Percentiles rank a stretch among this genome's conserved stretches.
phyloP scores from a whole-genome alignment of 2,797 vertebrate species.

The Siniperca undulata region DNA sequence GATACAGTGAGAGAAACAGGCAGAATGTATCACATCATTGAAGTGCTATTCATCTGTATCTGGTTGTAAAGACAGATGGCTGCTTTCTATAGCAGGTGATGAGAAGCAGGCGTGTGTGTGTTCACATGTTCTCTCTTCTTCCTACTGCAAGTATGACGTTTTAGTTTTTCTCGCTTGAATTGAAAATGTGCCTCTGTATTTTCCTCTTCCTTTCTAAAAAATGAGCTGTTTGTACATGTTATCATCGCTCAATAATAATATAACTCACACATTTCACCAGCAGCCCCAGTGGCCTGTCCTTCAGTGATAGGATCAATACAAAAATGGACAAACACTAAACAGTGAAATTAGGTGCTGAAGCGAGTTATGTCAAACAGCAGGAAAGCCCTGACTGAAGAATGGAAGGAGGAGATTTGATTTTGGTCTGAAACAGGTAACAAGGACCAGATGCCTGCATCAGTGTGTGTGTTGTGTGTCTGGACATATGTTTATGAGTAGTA shows the following conservation, averaged over 20 bases:
- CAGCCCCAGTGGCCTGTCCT: constrained; percentile 7
- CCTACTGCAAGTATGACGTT: neutral
- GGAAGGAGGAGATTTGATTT: constrained; percentile 60
- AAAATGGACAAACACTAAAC: constrained; percentile 54
- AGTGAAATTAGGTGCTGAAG: constrained; percentile 52
- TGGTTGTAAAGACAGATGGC: constrained; percentile 48
- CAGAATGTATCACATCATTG: constrained; percentile 40
- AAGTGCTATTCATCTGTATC: constrained; percentile 51
- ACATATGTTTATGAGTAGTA: constrained; percentile 35
- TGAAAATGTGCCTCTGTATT: neutral
- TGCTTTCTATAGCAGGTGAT: constrained; percentile 64
- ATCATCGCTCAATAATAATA: constrained; percentile 12
- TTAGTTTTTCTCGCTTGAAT: neutral
- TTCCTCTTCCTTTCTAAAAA: neutral
- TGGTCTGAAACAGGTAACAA: constrained; percentile 62
- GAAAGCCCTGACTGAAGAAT: constrained; percentile 41
- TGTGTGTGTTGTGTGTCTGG: constrained; percentile 28
- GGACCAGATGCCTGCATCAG: constrained; percentile 70
- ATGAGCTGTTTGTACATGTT: neutral
- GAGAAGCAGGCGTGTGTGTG: constrained; percentile 61
- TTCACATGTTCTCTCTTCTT: constrained; percentile 35
- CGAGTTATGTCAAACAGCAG: constrained; percentile 51
- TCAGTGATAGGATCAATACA: constrained; percentile 24
- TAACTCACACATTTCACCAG: neutral
- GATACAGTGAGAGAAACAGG: constrained; percentile 14